Base-by-base conservation (phyloP, 2,113 vertebrate species). In the Parus major region DNA sequence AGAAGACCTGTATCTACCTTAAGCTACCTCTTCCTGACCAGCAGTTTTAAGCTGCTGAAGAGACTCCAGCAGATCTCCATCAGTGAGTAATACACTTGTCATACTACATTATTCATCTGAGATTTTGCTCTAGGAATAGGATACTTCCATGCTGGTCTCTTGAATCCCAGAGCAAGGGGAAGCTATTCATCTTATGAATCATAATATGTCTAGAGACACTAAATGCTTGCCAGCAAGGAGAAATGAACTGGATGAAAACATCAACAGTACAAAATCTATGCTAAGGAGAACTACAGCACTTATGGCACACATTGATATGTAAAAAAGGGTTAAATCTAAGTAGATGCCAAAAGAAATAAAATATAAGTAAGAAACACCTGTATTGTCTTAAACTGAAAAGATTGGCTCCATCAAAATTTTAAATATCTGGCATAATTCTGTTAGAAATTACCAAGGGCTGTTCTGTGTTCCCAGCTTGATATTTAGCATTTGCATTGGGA, bases 141-240 rank as follows among this genome's bases (percentile, higher is more conserved):
- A 78, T 35, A 28, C 39, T 78, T 82, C 69, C 60, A 65, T 39
- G 41, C 49, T 60, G 44, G 49, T 87, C 35, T 68, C 55, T 41
- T 2, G 5, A 91, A 78, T 73, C 71, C 68, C 82, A 83, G 42
- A 95, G 64, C 49, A 90, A 90, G 79, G 88, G 42, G 78, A 85
- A 93, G 25, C 46, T 81, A 50, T 75, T 83, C 77, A 64, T 69
- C n/a, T 77, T 83, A 77, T 77, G 78, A 91, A 80, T 92, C 60
- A 69, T 44, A 77, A 66, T 53, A 60, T 11, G 31, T 86, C 86
- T 87, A 36, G 63, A 94, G 87, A 56, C 71, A 66, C 6, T 52
- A 91, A 93, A 78, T 73, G 15, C 65, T 82, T 87, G 59, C 82
- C 78, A 93, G 75, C 42, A 72, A 79, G 90, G 49, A 94, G 57